Evolutionary conservation across 2,113 vertebrate species (phyloP).

Genomic region (Labeo catla): DNA sequence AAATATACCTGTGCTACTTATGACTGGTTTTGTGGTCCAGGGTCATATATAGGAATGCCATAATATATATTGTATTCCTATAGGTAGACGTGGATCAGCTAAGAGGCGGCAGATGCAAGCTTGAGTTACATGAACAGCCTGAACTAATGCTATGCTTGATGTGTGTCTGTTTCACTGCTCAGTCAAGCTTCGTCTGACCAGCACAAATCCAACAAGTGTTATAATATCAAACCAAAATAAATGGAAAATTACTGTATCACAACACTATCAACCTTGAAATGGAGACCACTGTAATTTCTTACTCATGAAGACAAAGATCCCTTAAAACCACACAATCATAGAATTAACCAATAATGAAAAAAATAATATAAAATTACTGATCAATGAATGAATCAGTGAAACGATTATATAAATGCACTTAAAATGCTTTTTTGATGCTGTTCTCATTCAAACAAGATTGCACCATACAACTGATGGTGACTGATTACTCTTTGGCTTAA

Average conservation of each 20-base stretch:
- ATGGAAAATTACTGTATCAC: background rate
- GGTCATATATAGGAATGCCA: no score
- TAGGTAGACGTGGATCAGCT: background rate
- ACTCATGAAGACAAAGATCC: background rate
- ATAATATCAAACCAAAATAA: background rate
- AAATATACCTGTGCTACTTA: no score
- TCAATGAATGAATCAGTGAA: no score
- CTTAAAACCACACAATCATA: background rate
- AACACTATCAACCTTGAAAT: background rate
- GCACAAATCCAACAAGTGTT: background rate
- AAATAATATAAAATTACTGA: no score
- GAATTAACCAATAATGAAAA: background rate
- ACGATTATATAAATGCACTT: no score
- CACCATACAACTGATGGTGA: background rate
- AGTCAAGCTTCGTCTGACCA: background rate
- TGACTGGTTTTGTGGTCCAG: no score
- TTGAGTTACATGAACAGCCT: no score
- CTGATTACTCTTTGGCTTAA: background rate
- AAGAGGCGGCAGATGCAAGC: background rate
- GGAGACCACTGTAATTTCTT: background rate
- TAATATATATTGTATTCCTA: background rate
- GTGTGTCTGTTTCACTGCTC: background rate
- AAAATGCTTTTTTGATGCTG: background rate
- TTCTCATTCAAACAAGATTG: background rate
- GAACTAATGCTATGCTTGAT: background rate